These are phyloP conservation scores for Chitala chitala DNA, from an alignment of 2,113 vertebrate genomes.

Conservation along the genomic window DNA sequence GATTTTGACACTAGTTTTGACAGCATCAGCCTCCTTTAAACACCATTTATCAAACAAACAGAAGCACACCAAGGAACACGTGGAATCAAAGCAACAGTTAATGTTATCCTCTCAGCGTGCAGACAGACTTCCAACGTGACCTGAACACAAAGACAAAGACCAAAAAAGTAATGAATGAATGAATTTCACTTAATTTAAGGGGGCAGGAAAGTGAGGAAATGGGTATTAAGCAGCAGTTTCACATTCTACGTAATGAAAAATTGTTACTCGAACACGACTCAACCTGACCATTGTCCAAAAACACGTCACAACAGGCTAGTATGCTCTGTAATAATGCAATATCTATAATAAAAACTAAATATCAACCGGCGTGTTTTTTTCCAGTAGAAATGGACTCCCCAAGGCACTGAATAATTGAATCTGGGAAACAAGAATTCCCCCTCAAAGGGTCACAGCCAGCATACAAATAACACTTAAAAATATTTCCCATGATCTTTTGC, in stretches of 20 bases:
- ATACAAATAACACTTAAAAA: neutral
- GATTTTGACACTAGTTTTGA: neutral
- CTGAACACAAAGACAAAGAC: too few relatives aligned
- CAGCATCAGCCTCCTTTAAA: neutral
- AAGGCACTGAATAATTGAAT: too few relatives aligned
- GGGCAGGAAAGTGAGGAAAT: neutral
- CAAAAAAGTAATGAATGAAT: neutral
- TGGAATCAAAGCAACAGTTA: neutral
- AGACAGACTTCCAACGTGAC: too few relatives aligned
- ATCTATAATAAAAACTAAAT: too few relatives aligned
- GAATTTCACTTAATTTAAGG: neutral
- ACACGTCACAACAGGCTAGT: neutral
- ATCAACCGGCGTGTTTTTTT: neutral
- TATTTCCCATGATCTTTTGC: neutral
- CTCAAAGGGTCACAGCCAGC: neutral
- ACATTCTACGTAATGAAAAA: slow-evolving; percentile 1
- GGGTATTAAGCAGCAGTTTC: neutral
- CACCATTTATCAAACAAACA: neutral
- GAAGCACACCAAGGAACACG: neutral
- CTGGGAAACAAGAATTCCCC: neutral
- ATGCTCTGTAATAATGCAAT: too few relatives aligned
- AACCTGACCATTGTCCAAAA: neutral
- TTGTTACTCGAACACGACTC: neutral
- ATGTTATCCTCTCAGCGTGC: too few relatives aligned
- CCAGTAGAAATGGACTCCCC: too few relatives aligned